Conservation (phyloP, 1,140 invertebrate species). For the Drosophila willistoni region DNA sequence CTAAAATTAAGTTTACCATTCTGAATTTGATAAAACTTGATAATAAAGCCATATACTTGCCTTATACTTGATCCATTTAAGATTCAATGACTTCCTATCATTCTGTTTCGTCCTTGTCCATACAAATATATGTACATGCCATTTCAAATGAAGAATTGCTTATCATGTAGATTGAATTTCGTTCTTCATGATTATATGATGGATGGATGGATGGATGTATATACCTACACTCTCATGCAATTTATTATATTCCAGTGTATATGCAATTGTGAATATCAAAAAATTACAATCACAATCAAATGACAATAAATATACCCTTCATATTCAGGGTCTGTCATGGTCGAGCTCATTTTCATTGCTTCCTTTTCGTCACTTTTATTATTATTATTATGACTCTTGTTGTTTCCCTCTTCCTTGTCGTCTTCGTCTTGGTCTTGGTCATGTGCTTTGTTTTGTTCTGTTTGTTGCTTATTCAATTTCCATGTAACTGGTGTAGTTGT, state of each 20-base stretch:
- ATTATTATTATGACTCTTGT: slow-evolving; percentile 45
- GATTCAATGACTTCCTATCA: too few relatives aligned
- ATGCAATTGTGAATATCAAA: slow-evolving; percentile 4
- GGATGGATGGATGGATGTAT: background rate
- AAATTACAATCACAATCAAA: slow-evolving; percentile 3
- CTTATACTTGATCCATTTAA: too few relatives aligned
- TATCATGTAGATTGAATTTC: background rate
- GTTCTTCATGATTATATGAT: background rate
- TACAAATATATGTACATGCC: too few relatives aligned
- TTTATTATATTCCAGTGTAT: background rate
- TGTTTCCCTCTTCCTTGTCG: slow-evolving; percentile 21
- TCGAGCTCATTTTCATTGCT: slow-evolving; percentile 4
- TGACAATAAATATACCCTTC: slow-evolving; percentile 18
- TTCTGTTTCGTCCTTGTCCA: too few relatives aligned
- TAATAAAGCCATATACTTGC: too few relatives aligned
- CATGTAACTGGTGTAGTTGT: slow-evolving; percentile 26
- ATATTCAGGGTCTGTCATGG: background rate
- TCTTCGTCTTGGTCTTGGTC: background rate
- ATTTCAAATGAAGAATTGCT: background rate
- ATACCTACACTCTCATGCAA: background rate
- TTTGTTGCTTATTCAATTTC: slow-evolving; percentile 47
- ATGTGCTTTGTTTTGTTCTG: slow-evolving; percentile 50
- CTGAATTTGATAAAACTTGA: too few relatives aligned
- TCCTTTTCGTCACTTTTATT: slow-evolving; percentile 32
- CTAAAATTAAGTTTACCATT: too few relatives aligned